These are phyloP conservation scores for Polymixis flavicincta DNA, from an alignment of 2,888 invertebrate species.

Conservation along the genomic window DNA sequence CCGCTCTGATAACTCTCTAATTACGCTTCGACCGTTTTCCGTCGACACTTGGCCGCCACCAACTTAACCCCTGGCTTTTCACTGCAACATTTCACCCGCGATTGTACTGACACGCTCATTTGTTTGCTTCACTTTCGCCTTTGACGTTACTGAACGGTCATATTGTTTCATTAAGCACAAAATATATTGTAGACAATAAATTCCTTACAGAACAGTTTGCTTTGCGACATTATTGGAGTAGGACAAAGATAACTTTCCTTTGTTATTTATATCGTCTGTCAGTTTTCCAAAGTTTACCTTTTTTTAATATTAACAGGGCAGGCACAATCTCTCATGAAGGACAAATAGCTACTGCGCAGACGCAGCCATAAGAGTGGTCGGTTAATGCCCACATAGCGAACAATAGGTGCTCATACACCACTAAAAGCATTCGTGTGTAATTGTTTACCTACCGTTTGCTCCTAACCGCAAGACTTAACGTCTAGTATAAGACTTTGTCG, in stretches of 20 bases:
- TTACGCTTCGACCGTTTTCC: slow-evolving; percentile 87
- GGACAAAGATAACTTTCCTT: slow-evolving; percentile 66
- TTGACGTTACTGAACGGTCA: slow-evolving; percentile 70
- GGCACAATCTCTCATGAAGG: slow-evolving; percentile 71
- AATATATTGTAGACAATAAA: slow-evolving; percentile 73
- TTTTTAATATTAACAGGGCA: slow-evolving; percentile 49
- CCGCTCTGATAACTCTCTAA: slow-evolving; percentile 90
- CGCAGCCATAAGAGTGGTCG: slow-evolving; percentile 68
- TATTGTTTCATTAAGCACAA: slow-evolving; percentile 68
- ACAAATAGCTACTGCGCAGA: slow-evolving; percentile 63
- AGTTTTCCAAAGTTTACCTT: slow-evolving; percentile 39
- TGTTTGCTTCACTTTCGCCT: slow-evolving; percentile 87
- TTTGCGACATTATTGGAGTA: slow-evolving; percentile 69
- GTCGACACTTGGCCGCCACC: slow-evolving; percentile 85
- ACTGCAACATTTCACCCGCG: slow-evolving; percentile 84
- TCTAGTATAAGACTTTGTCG: slow-evolving; percentile 63
- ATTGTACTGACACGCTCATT: slow-evolving; percentile 79
- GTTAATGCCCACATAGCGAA: slow-evolving; percentile 74
- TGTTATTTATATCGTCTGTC: slow-evolving; percentile 58
- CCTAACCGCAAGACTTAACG: slow-evolving; percentile 71
- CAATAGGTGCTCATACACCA: slow-evolving; percentile 79
- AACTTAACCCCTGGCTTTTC: slow-evolving; percentile 88
- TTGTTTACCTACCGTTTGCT: slow-evolving; percentile 77
- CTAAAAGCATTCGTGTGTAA: slow-evolving; percentile 81
- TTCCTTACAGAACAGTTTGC: slow-evolving; percentile 52